Evolutionary conservation across 2,888 invertebrate species (phyloP), one percentile per base, ranked within the genome.

Genomic region (Halocaridina rubra): DNA sequence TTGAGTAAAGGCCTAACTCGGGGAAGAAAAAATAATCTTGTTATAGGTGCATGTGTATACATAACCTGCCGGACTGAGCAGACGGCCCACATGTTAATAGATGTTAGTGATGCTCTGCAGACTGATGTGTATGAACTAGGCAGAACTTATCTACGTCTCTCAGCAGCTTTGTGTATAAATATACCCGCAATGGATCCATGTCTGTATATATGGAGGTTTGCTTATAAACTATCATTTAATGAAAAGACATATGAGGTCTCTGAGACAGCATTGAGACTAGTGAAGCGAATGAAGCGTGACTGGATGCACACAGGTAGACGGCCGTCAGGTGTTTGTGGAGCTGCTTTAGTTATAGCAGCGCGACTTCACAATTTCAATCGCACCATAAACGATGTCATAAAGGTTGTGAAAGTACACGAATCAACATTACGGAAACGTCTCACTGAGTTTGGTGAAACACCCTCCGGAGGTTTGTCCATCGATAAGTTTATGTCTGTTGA

Each of bases 401-500:
- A 96, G 90, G 96, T 98, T 89, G 98, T 98, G 0, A 97, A 97
- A 92, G 97, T 98, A 19, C 97, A 98, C 90, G 97, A 98, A 91
- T 95, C 96, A 0, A 98, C 98, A 0, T 92, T 98, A 57, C 93
- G 97, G 81, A 98, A 98, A 92, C 93, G 95, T 85, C 92, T 99
- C 57, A 93, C 95, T 32, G 99, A 99, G 92, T 99, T 99, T 91
- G 97, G 97, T 0, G 97, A 97, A 89, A 99, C 99, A 0, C 98
- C 99, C 0, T 97, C 98, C 13, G 97, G 98, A 90, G 95, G 95
- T 8, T 92, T 99, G 78, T 98, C 99, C 0, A 92, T 98, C 30
- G 98, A 99, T 89, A 98, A 99, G 92, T 99, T 99, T 90, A 96
- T 98, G 94, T 96, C 95, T 0, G 96, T 99, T 0, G 98, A 99